Percentiles rank a stretch among this genome's conserved stretches.
Evolutionary conservation across 2,113 vertebrate genomes (phyloP).

Genomic region (Cacatua alba): DNA sequence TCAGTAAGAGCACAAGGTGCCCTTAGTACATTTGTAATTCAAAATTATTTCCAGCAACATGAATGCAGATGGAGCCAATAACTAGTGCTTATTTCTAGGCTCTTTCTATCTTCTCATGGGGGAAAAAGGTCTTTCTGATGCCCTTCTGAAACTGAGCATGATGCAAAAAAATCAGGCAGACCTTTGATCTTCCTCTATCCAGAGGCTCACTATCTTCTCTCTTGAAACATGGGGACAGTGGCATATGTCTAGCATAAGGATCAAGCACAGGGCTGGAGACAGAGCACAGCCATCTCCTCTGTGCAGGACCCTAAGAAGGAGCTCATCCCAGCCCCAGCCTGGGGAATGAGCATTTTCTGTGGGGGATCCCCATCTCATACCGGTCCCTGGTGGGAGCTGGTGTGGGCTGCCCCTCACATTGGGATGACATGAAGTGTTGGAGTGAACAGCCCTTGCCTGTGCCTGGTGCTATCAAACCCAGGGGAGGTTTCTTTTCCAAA

Average conservation of each 20-base stretch:
- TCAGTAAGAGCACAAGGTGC: neutral
- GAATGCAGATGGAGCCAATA: neutral
- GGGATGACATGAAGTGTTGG: rapidly evolving
- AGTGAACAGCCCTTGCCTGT: rapidly evolving
- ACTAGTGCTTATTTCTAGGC: neutral
- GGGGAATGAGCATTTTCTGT: rapidly evolving
- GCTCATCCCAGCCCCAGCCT: neutral
- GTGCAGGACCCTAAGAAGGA: neutral
- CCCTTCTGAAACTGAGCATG: neutral
- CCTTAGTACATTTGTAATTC: neutral
- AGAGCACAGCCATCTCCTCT: neutral
- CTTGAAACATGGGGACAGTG: neutral
- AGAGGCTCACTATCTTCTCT: neutral
- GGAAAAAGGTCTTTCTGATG: neutral
- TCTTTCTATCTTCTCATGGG: neutral
- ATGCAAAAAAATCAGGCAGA: neutral
- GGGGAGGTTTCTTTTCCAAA: neutral
- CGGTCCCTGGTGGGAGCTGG: neutral
- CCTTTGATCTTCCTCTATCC: neutral
- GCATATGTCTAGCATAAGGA: neutral
- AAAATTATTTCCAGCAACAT: neutral
- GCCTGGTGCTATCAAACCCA: neutral
- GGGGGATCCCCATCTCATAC: neutral
- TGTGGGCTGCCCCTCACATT: rapidly evolving
- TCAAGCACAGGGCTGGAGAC: rapidly evolving